Conservation (phyloP, 1,140 invertebrate species). For the Drosophila bocki region DNA sequence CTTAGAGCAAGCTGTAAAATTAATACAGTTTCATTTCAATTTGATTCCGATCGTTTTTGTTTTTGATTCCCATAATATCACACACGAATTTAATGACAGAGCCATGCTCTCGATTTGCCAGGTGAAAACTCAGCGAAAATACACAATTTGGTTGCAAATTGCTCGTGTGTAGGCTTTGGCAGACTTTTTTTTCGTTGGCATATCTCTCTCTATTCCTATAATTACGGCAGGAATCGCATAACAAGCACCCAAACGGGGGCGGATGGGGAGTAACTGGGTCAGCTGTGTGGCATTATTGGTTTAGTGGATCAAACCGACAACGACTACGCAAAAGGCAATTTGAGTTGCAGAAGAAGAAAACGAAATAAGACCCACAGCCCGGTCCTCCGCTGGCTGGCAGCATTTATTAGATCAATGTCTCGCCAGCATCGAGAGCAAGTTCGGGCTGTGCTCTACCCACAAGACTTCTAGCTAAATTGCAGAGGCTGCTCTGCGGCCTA, state of each 20-base stretch:
- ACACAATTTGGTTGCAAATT: constrained; percentile 56
- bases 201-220: constrained; percentile 54
- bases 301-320: constrained; percentile 66
- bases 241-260: constrained; percentile 31
- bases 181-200: constrained; percentile 30
- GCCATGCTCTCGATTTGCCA: constrained; percentile 15
- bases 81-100: neutral
- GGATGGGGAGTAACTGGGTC: constrained; percentile 56
- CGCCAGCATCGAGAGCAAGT: constrained; percentile 31
- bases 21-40: neutral
- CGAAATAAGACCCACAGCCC: constrained; percentile 36
- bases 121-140: constrained; percentile 26
- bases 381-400: constrained; percentile 32
- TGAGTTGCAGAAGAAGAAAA: constrained; percentile 46
- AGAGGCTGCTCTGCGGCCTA: constrained; percentile 54
- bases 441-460: constrained; percentile 42
- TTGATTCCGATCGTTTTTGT: neutral
- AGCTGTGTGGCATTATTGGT: constrained; percentile 60
- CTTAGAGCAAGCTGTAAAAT: neutral
- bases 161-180: constrained; percentile 49
- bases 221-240: constrained; percentile 60
- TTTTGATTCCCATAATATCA: neutral
- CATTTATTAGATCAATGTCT: constrained; percentile 74
- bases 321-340: constrained; percentile 69
- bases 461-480: constrained; percentile 61